Conservation (phyloP, 2,113 vertebrate species). For the Dasyprocta punctata region DNA sequence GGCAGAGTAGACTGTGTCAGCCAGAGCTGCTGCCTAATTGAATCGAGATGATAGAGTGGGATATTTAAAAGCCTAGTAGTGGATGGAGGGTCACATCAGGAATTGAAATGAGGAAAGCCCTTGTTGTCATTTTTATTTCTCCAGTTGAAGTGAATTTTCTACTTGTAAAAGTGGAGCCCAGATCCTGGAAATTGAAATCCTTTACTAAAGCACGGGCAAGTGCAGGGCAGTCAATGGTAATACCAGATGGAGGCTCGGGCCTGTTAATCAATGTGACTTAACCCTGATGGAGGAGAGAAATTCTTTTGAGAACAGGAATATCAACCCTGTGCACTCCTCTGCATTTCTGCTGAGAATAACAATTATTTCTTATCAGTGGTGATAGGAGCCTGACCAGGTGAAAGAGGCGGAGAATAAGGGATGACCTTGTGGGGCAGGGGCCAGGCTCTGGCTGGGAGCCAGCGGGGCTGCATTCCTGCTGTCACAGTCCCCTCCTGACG, state of each 20-base stretch:
- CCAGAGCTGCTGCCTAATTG: not conserved
- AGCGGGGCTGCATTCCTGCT: not conserved
- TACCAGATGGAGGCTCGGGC: slow-evolving; percentile 51
- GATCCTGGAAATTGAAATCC: slow-evolving; percentile 65
- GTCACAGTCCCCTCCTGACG: not conserved
- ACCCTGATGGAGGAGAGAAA: slow-evolving; percentile 41
- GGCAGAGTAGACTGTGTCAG: not conserved
- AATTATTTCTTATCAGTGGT: slow-evolving; percentile 55
- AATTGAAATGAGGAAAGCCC: slow-evolving; percentile 51
- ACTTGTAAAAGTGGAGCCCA: slow-evolving; percentile 49
- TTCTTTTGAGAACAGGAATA: slow-evolving; percentile 44
- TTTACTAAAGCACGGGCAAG: slow-evolving; percentile 44
- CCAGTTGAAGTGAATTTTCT: slow-evolving; percentile 34
- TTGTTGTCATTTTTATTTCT: slow-evolving; percentile 64
- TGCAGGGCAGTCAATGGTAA: slow-evolving; percentile 61
- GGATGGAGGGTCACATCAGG: not conserved
- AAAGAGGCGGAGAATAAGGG: not conserved
- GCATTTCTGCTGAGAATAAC: slow-evolving; percentile 43
- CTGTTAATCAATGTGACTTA: slow-evolving; percentile 75
- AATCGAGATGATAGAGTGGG: not conserved
- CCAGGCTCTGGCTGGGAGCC: not conserved
- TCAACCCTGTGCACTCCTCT: slow-evolving; percentile 1
- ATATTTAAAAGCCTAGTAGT: not conserved
- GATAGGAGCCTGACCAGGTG: not conserved
- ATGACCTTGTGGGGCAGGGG: not conserved